Conservation (phyloP, 2,113 vertebrate species). For the Genyomyrus donnyi region DNA sequence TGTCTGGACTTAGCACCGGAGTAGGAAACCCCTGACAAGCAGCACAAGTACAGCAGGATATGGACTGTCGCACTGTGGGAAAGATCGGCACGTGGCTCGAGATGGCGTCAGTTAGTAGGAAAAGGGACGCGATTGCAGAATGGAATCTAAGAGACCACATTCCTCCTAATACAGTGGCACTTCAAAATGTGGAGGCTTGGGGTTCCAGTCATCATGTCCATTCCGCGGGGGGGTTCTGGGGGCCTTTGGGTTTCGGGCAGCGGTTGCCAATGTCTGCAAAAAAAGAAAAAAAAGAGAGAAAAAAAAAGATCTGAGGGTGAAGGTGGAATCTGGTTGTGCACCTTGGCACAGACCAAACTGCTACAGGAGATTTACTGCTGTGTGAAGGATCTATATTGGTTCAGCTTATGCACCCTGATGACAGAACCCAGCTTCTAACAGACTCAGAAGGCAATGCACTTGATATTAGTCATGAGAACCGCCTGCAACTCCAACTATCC, state of each 20-base stretch:
- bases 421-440: background rate
- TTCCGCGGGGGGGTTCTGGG: constrained; percentile 76
- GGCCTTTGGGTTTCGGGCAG: constrained; percentile 81
- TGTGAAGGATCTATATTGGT: background rate
- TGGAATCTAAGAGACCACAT: constrained; percentile 58
- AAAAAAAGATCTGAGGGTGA: background rate
- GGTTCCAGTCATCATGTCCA: constrained; percentile 77
- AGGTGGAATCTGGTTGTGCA: background rate
- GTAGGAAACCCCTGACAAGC: constrained; percentile 52
- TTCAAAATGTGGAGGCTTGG: constrained; percentile 21
- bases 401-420: background rate
- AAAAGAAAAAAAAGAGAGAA: constrained; percentile 3
- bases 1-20: constrained; percentile 67
- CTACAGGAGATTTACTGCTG: background rate
- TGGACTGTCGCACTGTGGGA: constrained; percentile 62
- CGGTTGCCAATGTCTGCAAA: constrained; percentile 80
- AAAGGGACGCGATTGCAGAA: constrained; percentile 39
- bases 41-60: constrained; percentile 52
- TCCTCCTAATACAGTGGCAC: constrained; percentile 64
- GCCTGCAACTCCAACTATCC: background rate
- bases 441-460: background rate
- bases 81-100: constrained; percentile 66
- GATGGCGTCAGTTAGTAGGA: constrained; percentile 62
- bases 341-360: background rate
- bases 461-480: background rate